Evolutionary conservation across 2,113 vertebrate genomes (phyloP).

Genomic region (Calcarius ornatus): DNA sequence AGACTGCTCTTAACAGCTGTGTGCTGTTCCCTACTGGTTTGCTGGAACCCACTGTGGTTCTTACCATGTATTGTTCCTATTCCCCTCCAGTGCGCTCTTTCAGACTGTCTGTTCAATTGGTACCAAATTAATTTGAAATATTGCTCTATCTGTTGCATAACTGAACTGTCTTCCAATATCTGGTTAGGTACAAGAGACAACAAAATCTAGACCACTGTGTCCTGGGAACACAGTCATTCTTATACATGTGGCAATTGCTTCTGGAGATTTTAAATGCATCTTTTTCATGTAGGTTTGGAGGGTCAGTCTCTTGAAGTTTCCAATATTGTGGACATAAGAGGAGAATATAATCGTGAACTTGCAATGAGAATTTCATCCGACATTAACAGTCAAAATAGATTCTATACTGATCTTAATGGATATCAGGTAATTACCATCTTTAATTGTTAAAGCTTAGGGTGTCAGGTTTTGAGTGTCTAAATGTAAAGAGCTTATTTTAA

Average conservation of each 20-base stretch:
- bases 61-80: neutral
- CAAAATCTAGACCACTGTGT: neutral
- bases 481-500: neutral
- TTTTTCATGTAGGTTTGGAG: slow-evolving; percentile 78
- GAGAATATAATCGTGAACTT: slow-evolving; percentile 87
- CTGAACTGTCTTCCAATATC: neutral
- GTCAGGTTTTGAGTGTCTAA: neutral
- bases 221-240: neutral
- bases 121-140: neutral
- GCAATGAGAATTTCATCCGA: slow-evolving; percentile 87
- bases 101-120: neutral
- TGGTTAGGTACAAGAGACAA: neutral
- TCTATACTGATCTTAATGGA: slow-evolving; percentile 90
- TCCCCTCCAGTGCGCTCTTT: neutral
- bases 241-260: neutral
- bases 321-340: slow-evolving; percentile 90
- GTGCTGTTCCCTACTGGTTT: neutral
- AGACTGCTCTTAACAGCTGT: neutral
- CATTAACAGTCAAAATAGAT: slow-evolving; percentile 82
- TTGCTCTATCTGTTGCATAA: neutral
- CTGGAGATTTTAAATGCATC: neutral
- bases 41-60: neutral
- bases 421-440: slow-evolving; percentile 82
- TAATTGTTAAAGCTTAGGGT: neutral
- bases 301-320: slow-evolving; percentile 86